Conservation (phyloP, 2,888 invertebrate genomes). For the Orthosia gothica region DNA sequence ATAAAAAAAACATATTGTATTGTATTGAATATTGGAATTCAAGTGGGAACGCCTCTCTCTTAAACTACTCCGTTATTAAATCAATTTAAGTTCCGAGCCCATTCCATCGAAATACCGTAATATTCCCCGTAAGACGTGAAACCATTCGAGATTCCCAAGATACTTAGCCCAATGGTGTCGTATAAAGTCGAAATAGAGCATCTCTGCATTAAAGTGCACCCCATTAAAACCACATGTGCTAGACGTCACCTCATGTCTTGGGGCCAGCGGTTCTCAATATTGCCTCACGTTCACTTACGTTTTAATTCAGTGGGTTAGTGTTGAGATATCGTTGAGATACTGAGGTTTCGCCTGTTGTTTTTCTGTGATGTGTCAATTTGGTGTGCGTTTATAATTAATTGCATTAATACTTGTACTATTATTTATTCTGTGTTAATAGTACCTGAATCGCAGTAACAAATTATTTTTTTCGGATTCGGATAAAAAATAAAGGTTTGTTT, state of each 20-base stretch:
- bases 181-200: conserved; percentile 80
- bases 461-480: background rate
- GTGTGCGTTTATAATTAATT: background rate
- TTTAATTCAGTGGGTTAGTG: conserved; percentile 32
- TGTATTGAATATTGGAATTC: background rate
- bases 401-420: no score
- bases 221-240: conserved; percentile 89
- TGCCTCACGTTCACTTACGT: conserved; percentile 41
- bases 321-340: background rate
- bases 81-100: conserved; percentile 33
- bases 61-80: conserved; percentile 23
- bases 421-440: no score
- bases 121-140: conserved; percentile 42
- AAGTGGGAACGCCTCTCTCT: background rate
- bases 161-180: conserved; percentile 77
- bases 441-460: background rate
- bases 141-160: conserved; percentile 70
- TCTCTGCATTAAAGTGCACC: conserved; percentile 86
- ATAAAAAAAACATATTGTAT: background rate
- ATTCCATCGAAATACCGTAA: conserved; percentile 12
- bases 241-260: conserved; percentile 80
- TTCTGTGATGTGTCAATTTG: background rate
- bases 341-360: conserved; percentile 1
- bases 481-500: no score
- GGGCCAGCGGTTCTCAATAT: conserved; percentile 74